These are phyloP conservation scores for chimpanzee (Pan troglodytes) DNA, from an alignment of 2,113 vertebrate genomes.

Conservation along the genomic window NHGRI_mPanTro3-v2.1_pri NC_072402.2:125029001-125029500, in stretches of 20 bases:
- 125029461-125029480: rapidly evolving
- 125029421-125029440: not conserved
- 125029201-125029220: slow-evolving; percentile 2
- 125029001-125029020: not conserved
- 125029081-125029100: not conserved
- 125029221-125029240: not conserved
- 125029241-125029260: not conserved
- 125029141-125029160: not conserved
- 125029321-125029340: not conserved
- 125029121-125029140: not conserved
- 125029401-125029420: not conserved
- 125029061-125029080: not conserved
- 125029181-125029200: not conserved
- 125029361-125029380: too few relatives aligned
- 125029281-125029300: not conserved
- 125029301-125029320: not conserved
- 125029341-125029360: not conserved
- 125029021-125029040: not conserved
- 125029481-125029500: not conserved
- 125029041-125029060: not conserved
- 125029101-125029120: not conserved
- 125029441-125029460: not conserved
- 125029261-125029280: not conserved
- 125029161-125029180: not conserved
- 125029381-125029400: not conserved